These are phyloP conservation scores for Lepus europaeus DNA, from an alignment of 2,113 vertebrate species.

Conservation along the genomic window DNA sequence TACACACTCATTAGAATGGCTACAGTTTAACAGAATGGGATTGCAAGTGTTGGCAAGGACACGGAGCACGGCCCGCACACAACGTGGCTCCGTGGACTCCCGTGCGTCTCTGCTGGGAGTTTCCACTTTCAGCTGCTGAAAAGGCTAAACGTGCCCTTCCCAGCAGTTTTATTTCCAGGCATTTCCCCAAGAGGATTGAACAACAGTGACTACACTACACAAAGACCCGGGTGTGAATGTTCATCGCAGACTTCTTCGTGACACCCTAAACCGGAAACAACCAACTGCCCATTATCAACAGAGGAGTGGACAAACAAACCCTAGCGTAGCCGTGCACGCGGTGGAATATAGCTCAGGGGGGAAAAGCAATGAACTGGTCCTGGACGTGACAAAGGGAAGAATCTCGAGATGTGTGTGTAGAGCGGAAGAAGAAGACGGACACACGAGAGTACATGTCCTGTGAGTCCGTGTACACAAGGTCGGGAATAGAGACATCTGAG, in stretches of 20 bases:
- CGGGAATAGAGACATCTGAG: constrained; percentile 57
- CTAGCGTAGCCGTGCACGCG: background rate
- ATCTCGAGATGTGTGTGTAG: background rate
- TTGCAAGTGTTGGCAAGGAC: background rate
- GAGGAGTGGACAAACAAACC: background rate
- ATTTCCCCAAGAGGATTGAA: background rate
- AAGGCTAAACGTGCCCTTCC: background rate
- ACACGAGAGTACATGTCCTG: background rate
- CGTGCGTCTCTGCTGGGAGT: no score
- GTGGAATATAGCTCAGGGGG: background rate
- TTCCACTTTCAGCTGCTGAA: background rate
- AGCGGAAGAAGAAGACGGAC: constrained; percentile 49
- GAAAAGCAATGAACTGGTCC: background rate
- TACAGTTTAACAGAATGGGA: constrained; percentile 10
- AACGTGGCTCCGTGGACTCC: background rate
- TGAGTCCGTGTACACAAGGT: constrained; percentile 49
- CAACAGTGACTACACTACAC: background rate
- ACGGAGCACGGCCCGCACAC: rapidly evolving
- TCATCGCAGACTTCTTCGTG: background rate
- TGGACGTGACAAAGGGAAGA: background rate
- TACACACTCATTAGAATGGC: background rate
- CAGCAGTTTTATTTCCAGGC: background rate
- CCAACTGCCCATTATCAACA: background rate
- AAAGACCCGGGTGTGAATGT: background rate
- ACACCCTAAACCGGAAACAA: background rate